Evolutionary conservation across 1,140 invertebrate genomes (phyloP).

Genomic region (Heliothis virescens): DNA sequence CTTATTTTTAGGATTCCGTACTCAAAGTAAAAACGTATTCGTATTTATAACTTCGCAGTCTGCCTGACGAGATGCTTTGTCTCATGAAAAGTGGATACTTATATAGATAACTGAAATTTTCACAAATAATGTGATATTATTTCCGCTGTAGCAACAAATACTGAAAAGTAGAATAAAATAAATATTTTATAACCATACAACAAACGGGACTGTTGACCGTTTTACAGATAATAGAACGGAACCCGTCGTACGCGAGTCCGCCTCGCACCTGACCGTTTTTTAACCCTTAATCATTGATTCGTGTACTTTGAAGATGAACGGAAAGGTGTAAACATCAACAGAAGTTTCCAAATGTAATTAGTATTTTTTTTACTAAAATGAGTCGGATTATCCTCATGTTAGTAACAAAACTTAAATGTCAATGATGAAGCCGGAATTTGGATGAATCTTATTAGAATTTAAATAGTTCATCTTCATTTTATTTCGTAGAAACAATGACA

Average conservation of each 20-base stretch:
- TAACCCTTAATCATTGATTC: background rate
- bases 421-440: background rate
- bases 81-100: too few species aligned
- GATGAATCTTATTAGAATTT: background rate
- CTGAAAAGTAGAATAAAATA: too few species aligned
- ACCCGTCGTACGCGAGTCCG: background rate
- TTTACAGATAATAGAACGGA: background rate
- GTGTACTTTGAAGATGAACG: background rate
- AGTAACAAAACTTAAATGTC: background rate
- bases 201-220: too few species aligned
- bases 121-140: too few species aligned
- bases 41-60: too few species aligned
- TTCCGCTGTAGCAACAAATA: too few species aligned
- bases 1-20: background rate
- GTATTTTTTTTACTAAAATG: slow-evolving; percentile 17
- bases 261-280: background rate
- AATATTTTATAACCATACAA: too few species aligned
- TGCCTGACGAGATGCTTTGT: too few species aligned
- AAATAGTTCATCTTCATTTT: background rate
- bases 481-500: slow-evolving; percentile 12
- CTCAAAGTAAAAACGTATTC: too few species aligned
- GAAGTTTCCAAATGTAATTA: slow-evolving; percentile 7
- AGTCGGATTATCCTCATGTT: slow-evolving; percentile 1
- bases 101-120: too few species aligned
- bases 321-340: slow-evolving; percentile 8